Evolutionary conservation across 1,140 invertebrate genomes (phyloP), one percentile per base, ranked within the genome.

Genomic region (Platorchestia sp.): DNA sequence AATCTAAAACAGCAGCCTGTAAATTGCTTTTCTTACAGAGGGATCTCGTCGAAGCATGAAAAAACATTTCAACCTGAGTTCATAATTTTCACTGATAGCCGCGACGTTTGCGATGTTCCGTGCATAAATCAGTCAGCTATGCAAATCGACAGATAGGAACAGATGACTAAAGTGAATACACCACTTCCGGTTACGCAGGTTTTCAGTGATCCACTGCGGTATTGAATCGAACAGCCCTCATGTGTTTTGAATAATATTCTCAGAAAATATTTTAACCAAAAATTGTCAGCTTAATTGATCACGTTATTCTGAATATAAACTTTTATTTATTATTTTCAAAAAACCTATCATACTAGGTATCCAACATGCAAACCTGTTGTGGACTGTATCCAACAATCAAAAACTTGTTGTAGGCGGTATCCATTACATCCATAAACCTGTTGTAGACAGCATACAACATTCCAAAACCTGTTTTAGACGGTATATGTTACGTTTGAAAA

Each of bases 1-100:
- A 93, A 93, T 44, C 91, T 93, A 93, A 93, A 47, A 93, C 91
- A 45, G 10, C 14, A 93, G 36, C 43, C n/a, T 44, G 44, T 93
- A 93, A 93, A 93, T 93, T 93, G 91, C 45, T 44, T 44, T 44
- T 40, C 91, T 93, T n/a, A 45, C 45, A 45, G 43, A 40, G 43
- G 0, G 43, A 75, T 10, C 45, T 47, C 45, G 36, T 16, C 7
- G 36, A 47, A 93, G 40, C 91, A 45, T 93, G 16, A 45, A 40
- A 36, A 10, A 93, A 93, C 91, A 44, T 42, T 89, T 41, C 41
- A 0, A 3, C 27, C 1, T 36, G 59, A 75, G 59, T 27, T 75
- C 59, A 3, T 75, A 1, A 75, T 75, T 75, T 75, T 75, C 10
- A 36, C 14, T 22, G 59, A 36, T 75, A 75, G 10, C 36, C 36